Conservation (phyloP, 2,797 vertebrate species). For the Craterocephalus amniculus region DNA sequence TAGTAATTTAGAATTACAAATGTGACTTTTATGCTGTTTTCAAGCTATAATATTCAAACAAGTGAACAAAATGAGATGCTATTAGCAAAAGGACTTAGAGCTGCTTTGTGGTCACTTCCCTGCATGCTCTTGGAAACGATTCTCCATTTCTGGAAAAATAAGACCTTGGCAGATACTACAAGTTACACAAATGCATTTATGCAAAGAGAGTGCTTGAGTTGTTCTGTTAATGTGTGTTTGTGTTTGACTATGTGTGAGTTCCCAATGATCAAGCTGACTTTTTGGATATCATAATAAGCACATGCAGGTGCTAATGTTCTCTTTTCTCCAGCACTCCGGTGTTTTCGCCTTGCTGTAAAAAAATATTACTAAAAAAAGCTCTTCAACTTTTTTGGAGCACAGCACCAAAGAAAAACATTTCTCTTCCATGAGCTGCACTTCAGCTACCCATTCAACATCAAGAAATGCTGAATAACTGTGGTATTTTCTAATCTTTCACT, state of each 20-base stretch:
- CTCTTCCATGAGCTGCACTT: not conserved
- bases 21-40: slow-evolving; percentile 2
- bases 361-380: not conserved
- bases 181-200: slow-evolving; percentile 34
- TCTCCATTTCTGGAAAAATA: slow-evolving; percentile 50
- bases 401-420: not conserved
- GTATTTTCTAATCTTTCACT: not conserved
- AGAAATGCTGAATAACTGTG: not conserved
- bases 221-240: slow-evolving; percentile 1
- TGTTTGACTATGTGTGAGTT: not conserved
- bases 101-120: slow-evolving; percentile 39
- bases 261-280: not conserved
- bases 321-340: not conserved
- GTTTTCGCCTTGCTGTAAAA: not conserved
- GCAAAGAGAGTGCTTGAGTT: slow-evolving; percentile 24
- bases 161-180: slow-evolving; percentile 29
- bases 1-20: slow-evolving; percentile 2
- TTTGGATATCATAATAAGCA: not conserved
- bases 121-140: slow-evolving; percentile 53
- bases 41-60: slow-evolving; percentile 29
- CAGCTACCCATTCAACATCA: not conserved
- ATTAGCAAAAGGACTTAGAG: slow-evolving; percentile 55
- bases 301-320: not conserved
- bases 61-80: slow-evolving; percentile 53
- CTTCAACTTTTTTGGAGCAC: not conserved